A percentile compares a stretch with the other conserved stretches of the same genome.
These are phyloP conservation scores for Harmothoe impar DNA, from an alignment of 2,888 invertebrate species.

Conservation along the genomic window DNA sequence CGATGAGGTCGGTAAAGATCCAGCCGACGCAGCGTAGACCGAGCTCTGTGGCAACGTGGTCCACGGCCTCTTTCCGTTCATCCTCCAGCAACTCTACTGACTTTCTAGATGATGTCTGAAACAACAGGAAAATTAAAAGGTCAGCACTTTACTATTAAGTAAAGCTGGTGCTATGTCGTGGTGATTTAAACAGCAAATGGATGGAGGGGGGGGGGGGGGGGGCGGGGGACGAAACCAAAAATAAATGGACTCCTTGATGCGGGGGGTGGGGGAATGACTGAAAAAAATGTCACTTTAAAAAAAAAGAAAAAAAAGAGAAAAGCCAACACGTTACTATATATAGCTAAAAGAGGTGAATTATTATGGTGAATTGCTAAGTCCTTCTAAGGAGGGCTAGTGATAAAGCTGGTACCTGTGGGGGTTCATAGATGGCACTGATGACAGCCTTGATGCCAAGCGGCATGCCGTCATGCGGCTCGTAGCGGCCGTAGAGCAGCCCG, in stretches of 20 bases:
- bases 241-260: no score
- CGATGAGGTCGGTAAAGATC: conserved; percentile 98
- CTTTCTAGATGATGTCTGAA: conserved; percentile 71
- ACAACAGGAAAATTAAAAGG: neutral
- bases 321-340: no score
- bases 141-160: no score
- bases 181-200: no score
- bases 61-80: conserved; percentile 87
- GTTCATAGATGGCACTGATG: conserved; percentile 97
- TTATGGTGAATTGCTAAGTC: neutral
- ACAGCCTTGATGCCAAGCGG: conserved; percentile 94
- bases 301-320: no score
- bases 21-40: conserved; percentile 95
- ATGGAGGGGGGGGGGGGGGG: no score
- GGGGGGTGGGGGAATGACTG: no score
- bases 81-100: conserved; percentile 87
- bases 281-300: no score
- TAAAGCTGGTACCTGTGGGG: conserved; percentile 94
- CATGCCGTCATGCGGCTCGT: conserved; percentile 95
- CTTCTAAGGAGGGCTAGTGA: no score
- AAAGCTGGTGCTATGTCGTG: no score
- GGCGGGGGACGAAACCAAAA: no score
- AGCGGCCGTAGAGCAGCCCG: conserved; percentile 95
- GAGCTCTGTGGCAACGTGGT: conserved; percentile 90
- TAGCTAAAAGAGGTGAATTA: no score